Conservation (phyloP, 1,140 invertebrate species). For the Cotesia typhae region DNA sequence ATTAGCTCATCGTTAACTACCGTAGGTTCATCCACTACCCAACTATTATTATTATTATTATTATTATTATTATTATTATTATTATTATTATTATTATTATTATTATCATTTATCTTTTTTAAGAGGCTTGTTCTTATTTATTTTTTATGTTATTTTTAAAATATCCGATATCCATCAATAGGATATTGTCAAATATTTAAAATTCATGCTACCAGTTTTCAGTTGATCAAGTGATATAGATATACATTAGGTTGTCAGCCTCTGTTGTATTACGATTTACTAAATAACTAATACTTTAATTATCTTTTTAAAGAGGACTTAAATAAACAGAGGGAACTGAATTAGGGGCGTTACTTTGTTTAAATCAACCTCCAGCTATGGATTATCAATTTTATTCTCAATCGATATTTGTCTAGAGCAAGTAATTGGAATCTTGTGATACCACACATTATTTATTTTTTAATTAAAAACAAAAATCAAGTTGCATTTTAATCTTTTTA, state of each 20-base stretch:
- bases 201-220: slow-evolving; percentile 2
- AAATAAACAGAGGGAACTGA: slow-evolving; percentile 7
- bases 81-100: neutral
- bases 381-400: slow-evolving; percentile 47
- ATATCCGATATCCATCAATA: neutral
- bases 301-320: neutral
- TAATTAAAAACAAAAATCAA: neutral
- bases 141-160: slow-evolving; percentile 23
- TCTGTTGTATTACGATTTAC: neutral
- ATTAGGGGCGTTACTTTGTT: slow-evolving; percentile 64
- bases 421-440: slow-evolving; percentile 65
- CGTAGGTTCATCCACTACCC: slow-evolving; percentile 41
- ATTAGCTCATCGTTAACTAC: slow-evolving; percentile 63
- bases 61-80: neutral
- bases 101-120: neutral
- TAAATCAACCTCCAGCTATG: slow-evolving; percentile 58
- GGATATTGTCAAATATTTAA: slow-evolving; percentile 9
- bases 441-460: slow-evolving; percentile 64
- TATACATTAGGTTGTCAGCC: neutral
- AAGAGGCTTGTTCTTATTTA: neutral
- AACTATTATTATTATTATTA: neutral
- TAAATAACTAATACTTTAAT: neutral
- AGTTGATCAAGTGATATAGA: neutral
- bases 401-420: slow-evolving; percentile 63
- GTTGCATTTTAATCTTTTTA: neutral